A percentile compares a stretch with the other conserved stretches of the same genome.
Conservation (phyloP, 1,140 invertebrate species). For the Chionoecetes opilio region DNA sequence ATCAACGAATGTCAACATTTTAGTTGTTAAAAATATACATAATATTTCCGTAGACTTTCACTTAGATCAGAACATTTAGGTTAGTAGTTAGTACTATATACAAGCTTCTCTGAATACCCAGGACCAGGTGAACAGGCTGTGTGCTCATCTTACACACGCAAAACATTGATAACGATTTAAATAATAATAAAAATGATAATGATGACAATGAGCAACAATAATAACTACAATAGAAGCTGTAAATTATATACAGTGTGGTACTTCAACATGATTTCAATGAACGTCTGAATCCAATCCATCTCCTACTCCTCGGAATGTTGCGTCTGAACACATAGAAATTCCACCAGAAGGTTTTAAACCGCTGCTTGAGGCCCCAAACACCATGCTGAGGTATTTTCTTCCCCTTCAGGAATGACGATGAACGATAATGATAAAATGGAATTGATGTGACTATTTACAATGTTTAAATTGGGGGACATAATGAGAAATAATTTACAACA, state of each 20-base stretch:
- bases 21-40: constrained; percentile 55
- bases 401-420: constrained; percentile 44
- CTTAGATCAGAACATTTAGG: constrained; percentile 27
- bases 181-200: background rate
- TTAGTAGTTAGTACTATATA: constrained; percentile 43
- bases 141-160: background rate
- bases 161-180: background rate
- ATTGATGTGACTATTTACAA: constrained; percentile 65
- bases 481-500: constrained; percentile 45
- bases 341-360: constrained; percentile 21
- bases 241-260: too few relatives aligned
- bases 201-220: too few relatives aligned
- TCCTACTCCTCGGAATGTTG: background rate
- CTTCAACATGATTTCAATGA: too few relatives aligned
- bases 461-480: constrained; percentile 53
- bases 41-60: background rate
- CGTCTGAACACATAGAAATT: background rate
- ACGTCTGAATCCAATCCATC: background rate
- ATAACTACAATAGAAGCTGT: too few relatives aligned
- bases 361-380: constrained; percentile 42
- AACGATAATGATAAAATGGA: constrained; percentile 60
- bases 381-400: background rate
- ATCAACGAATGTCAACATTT: background rate
- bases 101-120: background rate
- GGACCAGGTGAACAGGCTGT: background rate